Percentiles rank a stretch among this genome's conserved stretches.
Evolutionary conservation across 2,113 vertebrate species (phyloP).

Genomic region (Cryptotis parvus): DNA sequence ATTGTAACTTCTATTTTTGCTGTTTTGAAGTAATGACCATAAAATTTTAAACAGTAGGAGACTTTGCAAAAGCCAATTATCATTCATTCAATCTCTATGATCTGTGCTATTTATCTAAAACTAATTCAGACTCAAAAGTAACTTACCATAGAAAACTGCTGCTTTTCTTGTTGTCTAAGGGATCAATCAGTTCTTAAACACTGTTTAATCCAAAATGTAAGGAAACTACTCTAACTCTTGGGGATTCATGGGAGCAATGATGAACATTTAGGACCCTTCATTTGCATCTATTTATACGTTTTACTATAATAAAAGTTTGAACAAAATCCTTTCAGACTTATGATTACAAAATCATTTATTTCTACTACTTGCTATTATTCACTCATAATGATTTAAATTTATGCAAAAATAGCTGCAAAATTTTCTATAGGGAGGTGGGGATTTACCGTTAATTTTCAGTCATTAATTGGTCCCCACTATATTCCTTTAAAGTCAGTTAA

Average conservation of each 20-base stretch:
- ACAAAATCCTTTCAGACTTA: conserved; percentile 50
- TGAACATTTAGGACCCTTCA: conserved; percentile 23
- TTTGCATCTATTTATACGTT: conserved; percentile 52
- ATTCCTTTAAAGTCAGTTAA: conserved; percentile 34
- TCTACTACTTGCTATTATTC: conserved; percentile 26
- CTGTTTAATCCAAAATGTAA: conserved; percentile 47
- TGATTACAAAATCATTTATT: conserved; percentile 49
- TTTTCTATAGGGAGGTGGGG: neutral
- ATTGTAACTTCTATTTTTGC: conserved; percentile 47
- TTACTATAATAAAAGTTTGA: conserved; percentile 54
- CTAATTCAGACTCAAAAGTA: conserved; percentile 43
- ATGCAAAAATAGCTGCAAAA: neutral
- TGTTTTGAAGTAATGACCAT: conserved; percentile 63
- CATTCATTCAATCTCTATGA: conserved; percentile 21
- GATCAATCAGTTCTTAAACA: conserved; percentile 50
- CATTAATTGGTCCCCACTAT: conserved; percentile 25
- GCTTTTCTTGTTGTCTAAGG: conserved; percentile 37
- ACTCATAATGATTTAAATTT: conserved; percentile 35
- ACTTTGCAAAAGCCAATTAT: conserved; percentile 53
- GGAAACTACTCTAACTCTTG: conserved; percentile 29
- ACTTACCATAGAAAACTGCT: conserved; percentile 47
- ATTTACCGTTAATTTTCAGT: conserved; percentile 37
- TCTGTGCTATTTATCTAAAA: conserved; percentile 47
- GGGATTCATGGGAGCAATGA: conserved; percentile 48
- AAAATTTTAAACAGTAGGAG: conserved; percentile 54